Evolutionary conservation across 53 echinoderm and acorn worm genomes (phyloP).

Genomic region (Holothuria leucospilota): DNA sequence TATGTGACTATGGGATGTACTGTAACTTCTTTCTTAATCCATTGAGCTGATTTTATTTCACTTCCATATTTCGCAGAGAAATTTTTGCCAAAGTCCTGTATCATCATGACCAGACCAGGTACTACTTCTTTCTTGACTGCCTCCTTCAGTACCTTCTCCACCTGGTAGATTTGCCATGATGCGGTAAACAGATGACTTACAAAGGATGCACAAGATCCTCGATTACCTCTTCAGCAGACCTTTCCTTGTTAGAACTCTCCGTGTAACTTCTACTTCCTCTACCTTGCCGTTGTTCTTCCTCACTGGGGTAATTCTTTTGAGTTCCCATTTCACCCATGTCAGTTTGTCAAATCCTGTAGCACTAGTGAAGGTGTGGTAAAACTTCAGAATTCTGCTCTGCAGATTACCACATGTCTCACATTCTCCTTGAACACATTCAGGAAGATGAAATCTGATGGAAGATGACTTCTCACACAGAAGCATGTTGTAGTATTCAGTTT

Average conservation of each 20-base stretch:
- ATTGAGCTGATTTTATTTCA: slow-evolving; percentile 18
- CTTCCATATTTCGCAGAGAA: slow-evolving; percentile 28
- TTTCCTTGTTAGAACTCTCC: slow-evolving; percentile 21
- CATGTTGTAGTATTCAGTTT: slow-evolving; percentile 8
- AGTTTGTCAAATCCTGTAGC: not conserved
- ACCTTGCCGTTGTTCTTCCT: not conserved
- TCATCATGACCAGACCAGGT: slow-evolving; percentile 19
- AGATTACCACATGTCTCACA: slow-evolving; percentile 16
- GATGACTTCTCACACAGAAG: slow-evolving; percentile 15
- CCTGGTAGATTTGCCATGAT: slow-evolving; percentile 24
- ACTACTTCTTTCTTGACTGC: not conserved
- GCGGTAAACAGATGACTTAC: slow-evolving; percentile 8
- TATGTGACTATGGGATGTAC: slow-evolving; percentile 26
- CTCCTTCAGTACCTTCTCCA: slow-evolving; percentile 37
- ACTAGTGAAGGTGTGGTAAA: not conserved
- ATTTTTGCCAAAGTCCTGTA: not conserved
- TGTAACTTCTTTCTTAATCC: slow-evolving; percentile 22
- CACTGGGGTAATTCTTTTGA: not conserved
- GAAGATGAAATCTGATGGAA: not conserved
- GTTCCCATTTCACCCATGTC: slow-evolving; percentile 18
- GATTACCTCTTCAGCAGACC: slow-evolving; percentile 4
- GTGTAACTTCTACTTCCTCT: not conserved
- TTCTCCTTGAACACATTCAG: not conserved
- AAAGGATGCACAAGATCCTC: slow-evolving; percentile 7
- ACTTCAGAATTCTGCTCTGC: not conserved